phyloP scores from a whole-genome alignment of 2,797 vertebrate species.

The Enteromius anoplus region DNA sequence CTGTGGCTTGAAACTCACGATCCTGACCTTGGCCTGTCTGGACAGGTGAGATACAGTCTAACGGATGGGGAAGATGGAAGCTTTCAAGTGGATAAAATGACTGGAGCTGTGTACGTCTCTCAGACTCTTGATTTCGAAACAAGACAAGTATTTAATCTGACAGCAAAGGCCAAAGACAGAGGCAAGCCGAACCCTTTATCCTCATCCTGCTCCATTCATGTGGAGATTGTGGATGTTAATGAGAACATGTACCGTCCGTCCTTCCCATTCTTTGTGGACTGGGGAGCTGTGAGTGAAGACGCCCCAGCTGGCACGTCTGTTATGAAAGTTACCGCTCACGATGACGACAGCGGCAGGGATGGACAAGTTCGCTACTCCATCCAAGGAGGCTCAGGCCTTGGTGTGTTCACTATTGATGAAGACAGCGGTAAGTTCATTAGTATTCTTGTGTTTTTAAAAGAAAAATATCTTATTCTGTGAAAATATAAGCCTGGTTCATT shows the following conservation, averaged over 20 bases:
- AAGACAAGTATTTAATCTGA: conserved; percentile 83
- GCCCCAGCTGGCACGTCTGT: conserved; percentile 78
- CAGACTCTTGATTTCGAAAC: conserved; percentile 85
- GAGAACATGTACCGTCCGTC: conserved; percentile 81
- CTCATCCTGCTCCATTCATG: conserved; percentile 79
- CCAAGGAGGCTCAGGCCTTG: conserved; percentile 83
- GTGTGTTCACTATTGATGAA: conserved; percentile 83
- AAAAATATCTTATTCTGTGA: not conserved
- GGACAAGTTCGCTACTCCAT: conserved; percentile 84
- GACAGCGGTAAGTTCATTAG: conserved; percentile 78
- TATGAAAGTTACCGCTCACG: conserved; percentile 80
- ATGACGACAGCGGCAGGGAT: conserved; percentile 82
- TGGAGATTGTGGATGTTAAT: conserved; percentile 85
- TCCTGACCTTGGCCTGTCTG: conserved; percentile 82
- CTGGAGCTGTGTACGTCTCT: conserved; percentile 80
- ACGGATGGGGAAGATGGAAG: conserved; percentile 77
- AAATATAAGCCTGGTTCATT: not conserved
- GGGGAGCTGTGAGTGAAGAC: conserved; percentile 81
- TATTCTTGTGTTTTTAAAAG: not conserved
- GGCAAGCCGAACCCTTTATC: conserved; percentile 80
- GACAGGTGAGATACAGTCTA: conserved; percentile 83
- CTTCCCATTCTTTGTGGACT: conserved; percentile 81
- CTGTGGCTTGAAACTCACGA: conserved; percentile 84
- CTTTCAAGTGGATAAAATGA: conserved; percentile 85
- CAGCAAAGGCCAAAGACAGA: conserved; percentile 83